These are phyloP conservation scores for Struthidea cinerea DNA, from an alignment of 2,113 vertebrate genomes.

Conservation along the genomic window DNA sequence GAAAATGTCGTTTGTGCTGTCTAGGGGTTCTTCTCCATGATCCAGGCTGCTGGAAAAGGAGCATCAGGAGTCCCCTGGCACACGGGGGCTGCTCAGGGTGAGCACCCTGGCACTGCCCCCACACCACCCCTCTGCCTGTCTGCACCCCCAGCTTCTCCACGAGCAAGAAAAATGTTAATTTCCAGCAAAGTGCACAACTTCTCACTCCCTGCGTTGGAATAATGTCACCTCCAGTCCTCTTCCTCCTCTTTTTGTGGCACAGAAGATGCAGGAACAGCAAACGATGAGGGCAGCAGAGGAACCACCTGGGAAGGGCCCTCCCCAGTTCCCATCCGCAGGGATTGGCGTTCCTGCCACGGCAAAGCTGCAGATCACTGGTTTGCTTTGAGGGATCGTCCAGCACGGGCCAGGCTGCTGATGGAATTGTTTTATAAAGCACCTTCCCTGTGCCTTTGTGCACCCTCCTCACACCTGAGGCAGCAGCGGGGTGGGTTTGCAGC, in stretches of 20 bases:
- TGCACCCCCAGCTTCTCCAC: not conserved
- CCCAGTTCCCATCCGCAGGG: not conserved
- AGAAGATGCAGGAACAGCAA: not conserved
- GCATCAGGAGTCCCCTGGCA: not conserved
- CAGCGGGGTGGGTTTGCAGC: rapidly evolving
- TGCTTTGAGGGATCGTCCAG: not conserved
- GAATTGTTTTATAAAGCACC: not conserved
- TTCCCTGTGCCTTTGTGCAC: not conserved
- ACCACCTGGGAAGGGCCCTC: not conserved
- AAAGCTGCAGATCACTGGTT: not conserved
- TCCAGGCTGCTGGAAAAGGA: not conserved
- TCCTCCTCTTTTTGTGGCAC: not conserved
- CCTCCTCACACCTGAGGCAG: not conserved
- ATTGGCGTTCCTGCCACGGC: not conserved
- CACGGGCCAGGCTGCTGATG: not conserved
- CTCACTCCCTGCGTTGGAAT: not conserved
- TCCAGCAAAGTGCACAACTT: not conserved
- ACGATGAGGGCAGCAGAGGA: not conserved
- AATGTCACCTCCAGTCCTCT: not conserved
- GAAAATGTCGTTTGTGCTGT: rapidly evolving
- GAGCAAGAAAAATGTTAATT: rapidly evolving
- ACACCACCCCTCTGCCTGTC: not conserved
- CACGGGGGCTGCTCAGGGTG: not conserved
- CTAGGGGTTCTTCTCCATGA: not conserved
- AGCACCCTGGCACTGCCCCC: not conserved